These are phyloP conservation scores for Stenopsyche tienmushanensis DNA, from an alignment of 1,140 invertebrate species.

Conservation along the genomic window DNA sequence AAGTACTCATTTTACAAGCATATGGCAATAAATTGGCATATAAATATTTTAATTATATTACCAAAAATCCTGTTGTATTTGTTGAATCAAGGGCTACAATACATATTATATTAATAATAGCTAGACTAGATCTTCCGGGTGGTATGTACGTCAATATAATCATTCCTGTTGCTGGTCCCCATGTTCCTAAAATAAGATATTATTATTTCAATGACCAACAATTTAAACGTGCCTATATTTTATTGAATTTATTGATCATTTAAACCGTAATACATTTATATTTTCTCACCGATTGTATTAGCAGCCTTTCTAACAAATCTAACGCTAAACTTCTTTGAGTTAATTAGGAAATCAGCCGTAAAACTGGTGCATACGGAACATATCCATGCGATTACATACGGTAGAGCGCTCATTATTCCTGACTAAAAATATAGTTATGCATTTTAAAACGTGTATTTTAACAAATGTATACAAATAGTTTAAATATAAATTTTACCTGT, in stretches of 20 bases:
- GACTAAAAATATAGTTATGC: conserved; percentile 22
- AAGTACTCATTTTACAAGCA: neutral
- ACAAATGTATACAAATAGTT: neutral
- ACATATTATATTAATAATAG: conserved; percentile 6
- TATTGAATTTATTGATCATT: too few relatives aligned
- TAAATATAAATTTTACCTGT: conserved; percentile 11
- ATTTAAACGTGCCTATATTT: too few relatives aligned
- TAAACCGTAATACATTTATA: too few relatives aligned
- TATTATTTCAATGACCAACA: too few relatives aligned
- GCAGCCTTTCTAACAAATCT: conserved; percentile 57
- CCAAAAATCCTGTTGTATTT: conserved; percentile 17
- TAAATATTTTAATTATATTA: neutral
- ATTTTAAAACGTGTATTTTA: neutral
- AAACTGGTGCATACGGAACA: conserved; percentile 60
- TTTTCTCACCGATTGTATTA: conserved; percentile 58
- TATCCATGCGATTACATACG: conserved; percentile 68
- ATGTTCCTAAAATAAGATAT: conserved; percentile 14
- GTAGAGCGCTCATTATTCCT: conserved; percentile 69
- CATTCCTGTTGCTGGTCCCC: conserved; percentile 18
- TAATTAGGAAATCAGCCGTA: conserved; percentile 57
- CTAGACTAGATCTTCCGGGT: conserved; percentile 7
- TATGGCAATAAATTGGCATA: neutral
- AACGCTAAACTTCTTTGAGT: conserved; percentile 50
- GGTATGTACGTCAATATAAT: conserved; percentile 17
- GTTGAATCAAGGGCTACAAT: conserved; percentile 14